Conservation (phyloP, 2,113 vertebrate species). For the Nesogale talazaci region DNA sequence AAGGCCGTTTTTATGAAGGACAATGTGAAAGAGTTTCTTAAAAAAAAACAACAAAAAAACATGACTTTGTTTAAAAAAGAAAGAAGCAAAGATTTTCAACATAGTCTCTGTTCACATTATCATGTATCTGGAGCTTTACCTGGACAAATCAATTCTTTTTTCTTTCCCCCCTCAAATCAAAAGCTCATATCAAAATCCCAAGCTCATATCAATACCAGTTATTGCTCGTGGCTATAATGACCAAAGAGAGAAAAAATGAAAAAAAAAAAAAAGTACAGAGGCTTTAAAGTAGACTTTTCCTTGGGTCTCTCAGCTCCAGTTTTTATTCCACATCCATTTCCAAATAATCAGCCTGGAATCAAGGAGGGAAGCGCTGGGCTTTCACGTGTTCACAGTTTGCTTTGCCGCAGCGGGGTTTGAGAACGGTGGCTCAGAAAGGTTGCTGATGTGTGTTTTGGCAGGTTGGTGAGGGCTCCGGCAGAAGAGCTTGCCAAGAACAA, state of each 20-base stretch:
- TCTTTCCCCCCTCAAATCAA: too few relatives aligned
- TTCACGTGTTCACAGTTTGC: background rate
- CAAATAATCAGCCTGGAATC: constrained; percentile 67
- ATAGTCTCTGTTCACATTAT: constrained; percentile 51
- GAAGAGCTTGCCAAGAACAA: constrained; percentile 41
- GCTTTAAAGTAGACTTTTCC: constrained; percentile 30
- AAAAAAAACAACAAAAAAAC: constrained; percentile 19
- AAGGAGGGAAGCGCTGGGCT: constrained; percentile 41
- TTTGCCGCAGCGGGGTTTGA: background rate
- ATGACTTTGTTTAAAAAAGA: constrained; percentile 16
- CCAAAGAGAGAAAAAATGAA: constrained; percentile 29
- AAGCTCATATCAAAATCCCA: constrained; percentile 64
- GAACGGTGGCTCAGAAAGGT: constrained; percentile 67
- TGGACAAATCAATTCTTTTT: constrained; percentile 48
- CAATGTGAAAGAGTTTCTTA: background rate
- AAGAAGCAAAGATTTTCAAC: background rate
- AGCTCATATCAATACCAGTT: constrained; percentile 50
- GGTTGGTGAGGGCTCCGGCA: constrained; percentile 81
- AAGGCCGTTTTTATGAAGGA: constrained; percentile 11
- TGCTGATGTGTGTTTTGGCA: constrained; percentile 71
- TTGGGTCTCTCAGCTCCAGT: constrained; percentile 60
- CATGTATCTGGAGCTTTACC: constrained; percentile 52
- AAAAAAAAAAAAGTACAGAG: background rate
- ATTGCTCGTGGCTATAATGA: constrained; percentile 22
- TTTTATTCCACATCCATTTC: constrained; percentile 60